Base-by-base conservation (phyloP, 2,888 invertebrate species). In the Sarcophaga caerulescens region DNA sequence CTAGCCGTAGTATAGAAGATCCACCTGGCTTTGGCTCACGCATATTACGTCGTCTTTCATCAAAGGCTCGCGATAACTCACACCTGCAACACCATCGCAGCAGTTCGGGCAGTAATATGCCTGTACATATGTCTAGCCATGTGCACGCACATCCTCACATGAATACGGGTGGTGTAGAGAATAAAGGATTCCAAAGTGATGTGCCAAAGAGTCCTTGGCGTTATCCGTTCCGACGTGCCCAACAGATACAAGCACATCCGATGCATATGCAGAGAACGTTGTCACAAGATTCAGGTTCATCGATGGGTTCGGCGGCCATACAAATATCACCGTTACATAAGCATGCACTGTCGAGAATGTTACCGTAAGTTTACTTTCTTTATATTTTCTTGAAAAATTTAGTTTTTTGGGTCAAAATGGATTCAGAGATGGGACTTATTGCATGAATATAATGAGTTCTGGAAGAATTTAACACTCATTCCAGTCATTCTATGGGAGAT, bases 201-300 rank as follows among this genome's bases (percentile, higher is more conserved):
- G 94, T 93, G 3, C 96, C 96, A 1, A 96, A 96, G 92, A 95
- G 96, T 47, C 96, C 96, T 0, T 96, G 96, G 96, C 94, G 95
- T 89, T 96, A 96, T 92, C 96, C 96, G 0, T 94, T 94, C 84
- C 92, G 94, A 17, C 90, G 94, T 5, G 88, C 91, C 3, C 93
- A 93, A 83, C 91, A 92, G 81, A 78, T 90, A 21, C 89, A 88
- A 44, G 68, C 89, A 3, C 91, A 90, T 86, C 90, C 91, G 52
- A 89, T 91, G 89, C 90, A 90, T 47, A 91, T 95, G 91, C 93
- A 94, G 93, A 94, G 93, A 92, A 94, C 93, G 90, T 93, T 93
- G 93, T 96, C 90, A 90, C 95, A 89, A 94, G 95, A 91, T 94
- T 95, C 92, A 86, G 94, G 94, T 25, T 95, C 95, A 70, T 95